These are phyloP conservation scores for rat (Rattus norvegicus) DNA, from an alignment of 2,113 vertebrate species.

Conservation along the genomic window GRCr8 NC_086023.1:109730501-109731000, in stretches of 20 bases:
- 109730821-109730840: not conserved
- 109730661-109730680: not conserved
- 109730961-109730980: not conserved
- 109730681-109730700: not conserved
- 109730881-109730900: not conserved
- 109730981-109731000: not conserved
- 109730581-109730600: not conserved
- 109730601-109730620: not conserved
- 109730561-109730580: not conserved
- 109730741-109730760: not conserved
- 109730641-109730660: not conserved
- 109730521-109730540: not conserved
- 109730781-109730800: not conserved
- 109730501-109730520: not conserved
- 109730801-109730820: not conserved
- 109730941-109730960: not conserved
- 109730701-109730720: not conserved
- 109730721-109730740: not conserved
- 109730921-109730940: not conserved
- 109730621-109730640: not conserved
- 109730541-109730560: not conserved
- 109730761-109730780: not conserved
- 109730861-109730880: not conserved
- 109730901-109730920: not conserved
- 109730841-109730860: not conserved